phyloP scores from a whole-genome alignment of 92 coral and sea anemone genomes.

The Blastomussa wellsi region DNA sequence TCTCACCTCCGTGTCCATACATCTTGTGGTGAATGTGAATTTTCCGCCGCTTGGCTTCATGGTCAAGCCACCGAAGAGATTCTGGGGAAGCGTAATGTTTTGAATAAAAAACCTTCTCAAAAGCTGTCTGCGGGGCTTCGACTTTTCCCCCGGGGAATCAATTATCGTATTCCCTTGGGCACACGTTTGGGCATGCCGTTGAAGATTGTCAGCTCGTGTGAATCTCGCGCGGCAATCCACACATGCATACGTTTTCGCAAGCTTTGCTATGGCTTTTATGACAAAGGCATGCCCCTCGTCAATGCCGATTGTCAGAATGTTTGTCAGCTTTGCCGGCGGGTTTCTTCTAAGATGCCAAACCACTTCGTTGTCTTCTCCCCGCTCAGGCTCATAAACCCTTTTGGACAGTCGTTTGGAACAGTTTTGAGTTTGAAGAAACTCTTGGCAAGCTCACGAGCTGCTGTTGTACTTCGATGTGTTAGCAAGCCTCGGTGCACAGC shows the following conservation, averaged over 20 bases:
- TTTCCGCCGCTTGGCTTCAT: background rate
- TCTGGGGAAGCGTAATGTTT: background rate
- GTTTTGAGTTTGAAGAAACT: background rate
- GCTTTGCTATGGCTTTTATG: background rate
- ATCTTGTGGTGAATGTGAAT: slow-evolving; percentile 27
- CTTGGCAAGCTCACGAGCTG: background rate
- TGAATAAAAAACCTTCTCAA: background rate
- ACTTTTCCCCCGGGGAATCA: background rate
- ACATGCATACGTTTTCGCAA: background rate
- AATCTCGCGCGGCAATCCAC: background rate
- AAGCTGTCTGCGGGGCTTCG: background rate
- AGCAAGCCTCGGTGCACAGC: background rate
- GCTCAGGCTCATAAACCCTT: background rate
- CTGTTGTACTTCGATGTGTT: background rate
- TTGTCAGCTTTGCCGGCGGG: background rate
- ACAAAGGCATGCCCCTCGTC: no score
- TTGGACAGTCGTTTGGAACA: background rate
- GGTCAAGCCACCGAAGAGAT: background rate
- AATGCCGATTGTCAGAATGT: background rate
- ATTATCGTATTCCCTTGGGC: background rate
- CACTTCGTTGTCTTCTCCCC: background rate
- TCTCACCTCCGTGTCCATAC: slow-evolving; percentile 29
- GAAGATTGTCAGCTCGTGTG: background rate
- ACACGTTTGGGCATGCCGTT: background rate
- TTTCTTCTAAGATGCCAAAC: background rate